Evolutionary conservation across 92 coral and sea anemone species (phyloP).

Genomic region (Epizoanthus ramosus): DNA sequence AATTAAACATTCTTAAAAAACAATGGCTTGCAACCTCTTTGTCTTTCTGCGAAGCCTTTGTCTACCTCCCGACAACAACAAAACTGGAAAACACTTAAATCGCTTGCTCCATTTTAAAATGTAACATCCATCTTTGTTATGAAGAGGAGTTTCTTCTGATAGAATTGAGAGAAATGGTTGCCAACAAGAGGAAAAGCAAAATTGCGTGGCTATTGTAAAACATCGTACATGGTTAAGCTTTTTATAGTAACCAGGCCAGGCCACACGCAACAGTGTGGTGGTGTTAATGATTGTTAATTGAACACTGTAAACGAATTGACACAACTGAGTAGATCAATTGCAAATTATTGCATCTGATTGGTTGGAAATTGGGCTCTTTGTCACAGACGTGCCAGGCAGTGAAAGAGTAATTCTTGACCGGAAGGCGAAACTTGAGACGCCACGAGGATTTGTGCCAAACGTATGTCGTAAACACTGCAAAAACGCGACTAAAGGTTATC

Average conservation of each 20-base stretch:
- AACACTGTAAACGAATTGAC: constrained; percentile 91
- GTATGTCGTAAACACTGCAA: constrained; percentile 34
- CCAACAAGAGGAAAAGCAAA: not conserved
- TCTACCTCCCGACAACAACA: constrained; percentile 8
- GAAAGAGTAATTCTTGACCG: constrained; percentile 51
- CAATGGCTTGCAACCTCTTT: constrained; percentile 15
- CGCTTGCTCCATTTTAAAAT: not conserved
- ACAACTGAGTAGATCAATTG: constrained; percentile 61
- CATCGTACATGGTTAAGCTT: not conserved
- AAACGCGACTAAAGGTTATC: constrained; percentile 85
- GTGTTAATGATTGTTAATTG: constrained; percentile 78
- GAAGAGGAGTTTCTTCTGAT: not conserved
- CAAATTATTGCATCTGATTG: constrained; percentile 63
- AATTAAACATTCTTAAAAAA: constrained; percentile 16
- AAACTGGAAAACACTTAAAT: not conserved
- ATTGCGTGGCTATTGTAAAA: not conserved
- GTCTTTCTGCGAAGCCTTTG: constrained; percentile 31
- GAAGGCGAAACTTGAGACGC: constrained; percentile 62
- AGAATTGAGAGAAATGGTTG: not conserved
- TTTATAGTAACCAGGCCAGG: constrained; percentile 5
- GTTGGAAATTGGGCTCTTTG: constrained; percentile 33
- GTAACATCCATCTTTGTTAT: not conserved
- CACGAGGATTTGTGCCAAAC: constrained; percentile 58
- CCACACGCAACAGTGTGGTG: constrained; percentile 73
- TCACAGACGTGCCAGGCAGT: constrained; percentile 42